phyloP scores from a whole-genome alignment of 2,797 vertebrate species.

The Geotria australis region DNA sequence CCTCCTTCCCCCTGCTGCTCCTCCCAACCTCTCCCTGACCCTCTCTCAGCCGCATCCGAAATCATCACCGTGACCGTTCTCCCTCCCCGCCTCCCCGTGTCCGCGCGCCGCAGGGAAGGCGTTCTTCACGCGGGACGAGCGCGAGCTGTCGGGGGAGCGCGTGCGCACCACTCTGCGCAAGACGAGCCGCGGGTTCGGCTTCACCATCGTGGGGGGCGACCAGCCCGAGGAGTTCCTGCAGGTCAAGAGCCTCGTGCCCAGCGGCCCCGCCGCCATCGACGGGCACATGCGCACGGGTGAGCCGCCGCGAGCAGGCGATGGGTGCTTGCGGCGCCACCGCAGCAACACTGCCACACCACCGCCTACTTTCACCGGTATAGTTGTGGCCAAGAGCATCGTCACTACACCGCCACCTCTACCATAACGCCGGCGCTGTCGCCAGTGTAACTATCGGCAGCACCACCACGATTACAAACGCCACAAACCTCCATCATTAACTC shows the following conservation, averaged over 20 bases:
- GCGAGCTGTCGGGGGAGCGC: not conserved
- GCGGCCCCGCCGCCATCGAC: not conserved
- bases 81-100: not conserved
- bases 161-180: not conserved
- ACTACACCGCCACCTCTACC: no score
- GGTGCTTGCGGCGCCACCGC: no score
- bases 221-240: not conserved
- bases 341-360: no score
- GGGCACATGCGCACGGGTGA: conserved; percentile 1
- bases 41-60: not conserved
- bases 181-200: not conserved
- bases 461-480: no score
- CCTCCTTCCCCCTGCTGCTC: not conserved
- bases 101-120: not conserved
- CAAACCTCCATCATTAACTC: no score
- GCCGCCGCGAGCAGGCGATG: not conserved
- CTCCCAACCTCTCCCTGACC: not conserved
- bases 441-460: no score
- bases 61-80: not conserved
- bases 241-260: not conserved
- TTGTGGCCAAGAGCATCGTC: no score
- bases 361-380: no score
- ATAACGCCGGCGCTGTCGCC: no score
- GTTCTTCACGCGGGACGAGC: not conserved
- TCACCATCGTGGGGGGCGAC: not conserved